Conservation (phyloP, 2,113 vertebrate species). For the human (Homo sapiens) region DNA sequence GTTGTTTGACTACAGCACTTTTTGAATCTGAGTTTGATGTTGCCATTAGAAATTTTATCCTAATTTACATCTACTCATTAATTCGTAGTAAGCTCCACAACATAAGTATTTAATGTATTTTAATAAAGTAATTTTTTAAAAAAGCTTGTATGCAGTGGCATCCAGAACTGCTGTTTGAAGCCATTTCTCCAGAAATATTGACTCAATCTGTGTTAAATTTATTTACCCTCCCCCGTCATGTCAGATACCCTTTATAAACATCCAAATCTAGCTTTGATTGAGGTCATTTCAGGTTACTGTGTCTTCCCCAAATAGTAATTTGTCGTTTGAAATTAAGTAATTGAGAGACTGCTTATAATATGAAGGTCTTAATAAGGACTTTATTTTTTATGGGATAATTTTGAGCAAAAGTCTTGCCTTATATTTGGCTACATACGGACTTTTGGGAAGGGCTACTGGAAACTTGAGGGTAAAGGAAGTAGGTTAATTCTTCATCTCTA, state of each 20-base stretch:
- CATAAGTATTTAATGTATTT: background rate
- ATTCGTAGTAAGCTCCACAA: background rate
- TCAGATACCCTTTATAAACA: slow-evolving; percentile 25
- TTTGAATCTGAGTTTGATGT: background rate
- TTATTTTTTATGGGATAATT: slow-evolving; percentile 35
- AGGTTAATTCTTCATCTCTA: background rate
- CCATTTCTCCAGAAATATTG: slow-evolving; percentile 36
- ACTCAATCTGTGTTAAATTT: slow-evolving; percentile 28
- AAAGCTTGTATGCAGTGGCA: background rate
- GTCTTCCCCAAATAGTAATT: slow-evolving; percentile 53
- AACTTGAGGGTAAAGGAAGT: background rate
- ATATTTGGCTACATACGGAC: background rate
- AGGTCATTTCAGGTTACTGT: slow-evolving; percentile 59
- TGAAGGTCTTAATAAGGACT: slow-evolving; percentile 30
- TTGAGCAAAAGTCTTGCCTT: slow-evolving; percentile 34
- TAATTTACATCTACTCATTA: background rate
- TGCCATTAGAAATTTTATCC: background rate
- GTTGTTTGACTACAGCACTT: background rate
- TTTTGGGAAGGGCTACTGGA: background rate
- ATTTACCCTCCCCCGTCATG: background rate
- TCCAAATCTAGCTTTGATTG: slow-evolving; percentile 60
- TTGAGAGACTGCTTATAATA: slow-evolving; percentile 39
- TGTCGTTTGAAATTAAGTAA: slow-evolving; percentile 53
- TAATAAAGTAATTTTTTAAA: background rate
- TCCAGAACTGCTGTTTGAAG: background rate